Evolutionary conservation across 2,797 vertebrate species (phyloP).

Genomic region (Sebastes cheni): DNA sequence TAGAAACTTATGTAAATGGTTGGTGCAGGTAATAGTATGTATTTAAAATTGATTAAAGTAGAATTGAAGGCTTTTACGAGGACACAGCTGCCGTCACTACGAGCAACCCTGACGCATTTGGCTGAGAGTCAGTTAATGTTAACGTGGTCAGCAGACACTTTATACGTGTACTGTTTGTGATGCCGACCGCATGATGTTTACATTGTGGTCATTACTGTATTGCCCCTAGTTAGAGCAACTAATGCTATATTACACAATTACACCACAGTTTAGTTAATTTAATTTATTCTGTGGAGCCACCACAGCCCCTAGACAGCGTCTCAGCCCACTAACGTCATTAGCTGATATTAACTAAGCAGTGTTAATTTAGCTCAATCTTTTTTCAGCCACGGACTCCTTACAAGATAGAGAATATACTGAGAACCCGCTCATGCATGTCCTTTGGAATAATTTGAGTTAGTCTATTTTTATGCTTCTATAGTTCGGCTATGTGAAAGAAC

Average conservation of each 20-base stretch:
- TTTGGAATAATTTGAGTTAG: too few relatives aligned
- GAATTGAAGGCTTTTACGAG: not conserved
- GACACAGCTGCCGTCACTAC: not conserved
- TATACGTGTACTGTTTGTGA: not conserved
- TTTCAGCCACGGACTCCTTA: too few relatives aligned
- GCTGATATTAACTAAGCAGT: too few relatives aligned
- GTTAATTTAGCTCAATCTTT: too few relatives aligned
- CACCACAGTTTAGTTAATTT: rapidly evolving
- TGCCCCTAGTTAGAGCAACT: not conserved
- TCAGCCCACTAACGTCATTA: too few relatives aligned
- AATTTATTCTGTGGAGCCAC: too few relatives aligned
- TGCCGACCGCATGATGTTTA: not conserved
- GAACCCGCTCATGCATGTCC: too few relatives aligned
- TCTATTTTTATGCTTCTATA: too few relatives aligned
- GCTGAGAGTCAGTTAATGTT: not conserved
- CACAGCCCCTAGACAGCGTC: too few relatives aligned
- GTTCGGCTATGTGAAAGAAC: too few relatives aligned
- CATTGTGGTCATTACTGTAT: not conserved
- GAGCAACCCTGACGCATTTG: not conserved
- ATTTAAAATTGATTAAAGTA: not conserved
- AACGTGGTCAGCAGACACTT: not conserved
- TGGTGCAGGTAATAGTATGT: not conserved
- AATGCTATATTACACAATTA: not conserved
- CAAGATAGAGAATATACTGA: too few relatives aligned
- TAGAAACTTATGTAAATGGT: not conserved